These are phyloP conservation scores for Silurus glanis DNA, from an alignment of 2,113 vertebrate genomes.

Conservation along the genomic window DNA sequence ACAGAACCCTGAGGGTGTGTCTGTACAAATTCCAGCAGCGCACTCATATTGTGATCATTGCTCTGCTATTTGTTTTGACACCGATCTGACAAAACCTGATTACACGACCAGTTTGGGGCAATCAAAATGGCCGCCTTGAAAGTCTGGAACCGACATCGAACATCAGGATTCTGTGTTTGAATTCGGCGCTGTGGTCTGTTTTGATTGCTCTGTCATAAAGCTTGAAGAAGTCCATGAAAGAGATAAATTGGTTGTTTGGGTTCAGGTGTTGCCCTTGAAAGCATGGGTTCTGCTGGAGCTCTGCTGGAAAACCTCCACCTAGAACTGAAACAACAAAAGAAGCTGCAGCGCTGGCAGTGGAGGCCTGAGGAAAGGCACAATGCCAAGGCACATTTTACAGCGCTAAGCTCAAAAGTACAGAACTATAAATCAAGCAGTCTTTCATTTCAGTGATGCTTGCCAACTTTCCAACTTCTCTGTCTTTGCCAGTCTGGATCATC, in stretches of 20 bases:
- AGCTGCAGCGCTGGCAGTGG: constrained; percentile 22
- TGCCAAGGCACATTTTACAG: constrained; percentile 45
- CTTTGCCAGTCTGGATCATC: constrained; percentile 41
- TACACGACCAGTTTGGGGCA: constrained; percentile 23
- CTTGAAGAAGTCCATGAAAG: background rate
- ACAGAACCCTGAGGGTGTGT: constrained; percentile 15
- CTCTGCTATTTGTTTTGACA: constrained; percentile 49
- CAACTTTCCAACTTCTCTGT: constrained; percentile 51
- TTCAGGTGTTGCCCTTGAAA: constrained; percentile 44
- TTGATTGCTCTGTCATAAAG: background rate
- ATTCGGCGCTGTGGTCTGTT: background rate
- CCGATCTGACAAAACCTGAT: constrained; percentile 29
- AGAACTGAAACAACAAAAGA: constrained; percentile 37
- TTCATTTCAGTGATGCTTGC: constrained; percentile 41
- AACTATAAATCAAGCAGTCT: constrained; percentile 53
- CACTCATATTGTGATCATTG: constrained; percentile 33
- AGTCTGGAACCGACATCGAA: background rate
- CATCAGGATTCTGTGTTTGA: constrained; percentile 11
- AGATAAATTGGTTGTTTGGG: constrained; percentile 38
- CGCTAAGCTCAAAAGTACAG: constrained; percentile 43
- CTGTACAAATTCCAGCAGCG: constrained; percentile 28
- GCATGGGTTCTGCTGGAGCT: constrained; percentile 14
- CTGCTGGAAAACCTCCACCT: constrained; percentile 27
- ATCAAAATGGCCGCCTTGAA: constrained; percentile 25
- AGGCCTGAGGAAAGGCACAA: constrained; percentile 19